A percentile compares a stretch with the other conserved stretches of the same genome.
phyloP scores from a whole-genome alignment of 2,888 invertebrate species.

The Folsomia candida region DNA sequence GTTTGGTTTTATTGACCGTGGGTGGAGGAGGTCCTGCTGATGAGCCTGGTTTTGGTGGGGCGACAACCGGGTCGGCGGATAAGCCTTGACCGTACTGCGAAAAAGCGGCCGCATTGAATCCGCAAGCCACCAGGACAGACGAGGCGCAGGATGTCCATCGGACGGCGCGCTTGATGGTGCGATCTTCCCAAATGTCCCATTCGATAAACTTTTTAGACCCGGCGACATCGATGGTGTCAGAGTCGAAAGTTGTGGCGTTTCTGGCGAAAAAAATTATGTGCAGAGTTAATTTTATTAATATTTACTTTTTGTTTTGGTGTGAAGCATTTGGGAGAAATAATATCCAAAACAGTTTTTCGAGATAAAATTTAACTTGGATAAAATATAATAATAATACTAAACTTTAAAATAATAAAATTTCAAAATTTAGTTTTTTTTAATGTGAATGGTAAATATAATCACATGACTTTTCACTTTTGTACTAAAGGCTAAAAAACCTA shows the following conservation, averaged over 20 bases:
- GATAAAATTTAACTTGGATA: no score
- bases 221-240: neutral
- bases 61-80: neutral
- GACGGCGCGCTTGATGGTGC: neutral
- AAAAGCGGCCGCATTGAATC: neutral
- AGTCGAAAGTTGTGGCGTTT: neutral
- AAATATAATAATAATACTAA: no score
- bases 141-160: neutral
- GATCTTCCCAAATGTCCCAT: conserved; percentile 10
- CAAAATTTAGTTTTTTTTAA: no score
- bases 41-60: neutral
- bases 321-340: no score
- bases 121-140: neutral
- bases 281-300: no score
- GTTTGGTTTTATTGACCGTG: neutral
- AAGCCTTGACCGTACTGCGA: neutral
- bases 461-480: no score
- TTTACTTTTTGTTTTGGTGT: no score
- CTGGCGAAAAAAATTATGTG: neutral
- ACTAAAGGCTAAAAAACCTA: no score
- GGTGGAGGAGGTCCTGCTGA: neutral
- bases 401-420: no score
- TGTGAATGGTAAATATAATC: no score
- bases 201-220: neutral
- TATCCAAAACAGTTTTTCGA: no score